Conservation (phyloP, 1,140 invertebrate species). For the Papilio helenus region DNA sequence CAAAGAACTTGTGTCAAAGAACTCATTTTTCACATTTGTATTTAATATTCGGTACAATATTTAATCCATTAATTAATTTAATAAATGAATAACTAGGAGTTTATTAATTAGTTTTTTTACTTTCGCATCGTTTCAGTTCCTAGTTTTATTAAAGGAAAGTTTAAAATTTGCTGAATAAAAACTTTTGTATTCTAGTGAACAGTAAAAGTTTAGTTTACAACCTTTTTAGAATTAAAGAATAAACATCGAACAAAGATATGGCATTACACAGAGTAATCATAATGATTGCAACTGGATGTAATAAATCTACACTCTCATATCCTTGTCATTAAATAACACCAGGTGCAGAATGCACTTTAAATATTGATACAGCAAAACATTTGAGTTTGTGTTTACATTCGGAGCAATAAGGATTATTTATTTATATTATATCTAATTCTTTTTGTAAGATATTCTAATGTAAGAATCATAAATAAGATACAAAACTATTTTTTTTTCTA, state of each 20-base stretch:
- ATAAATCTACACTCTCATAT: not conserved
- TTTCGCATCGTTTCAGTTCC: too few species aligned
- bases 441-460: not conserved
- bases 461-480: not conserved
- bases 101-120: too few species aligned
- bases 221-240: not conserved
- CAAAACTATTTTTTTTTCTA: not conserved
- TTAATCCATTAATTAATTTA: too few species aligned
- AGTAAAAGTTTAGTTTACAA: too few species aligned
- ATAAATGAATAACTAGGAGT: too few species aligned
- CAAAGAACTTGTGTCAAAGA: too few species aligned
- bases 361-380: not conserved
- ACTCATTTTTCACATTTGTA: too few species aligned
- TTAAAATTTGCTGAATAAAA: too few species aligned
- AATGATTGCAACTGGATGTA: not conserved
- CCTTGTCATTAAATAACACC: constrained; percentile 6
- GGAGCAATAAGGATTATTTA: not conserved
- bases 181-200: too few species aligned
- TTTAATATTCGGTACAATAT: too few species aligned
- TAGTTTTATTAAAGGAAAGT: too few species aligned
- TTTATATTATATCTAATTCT: not conserved
- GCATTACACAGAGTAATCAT: not conserved
- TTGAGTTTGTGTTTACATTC: not conserved
- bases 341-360: not conserved
- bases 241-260: not conserved